A percentile compares a stretch with the other conserved stretches of the same genome.
Evolutionary conservation across 2,797 vertebrate species (phyloP).

Genomic region (Lepus townsendii): DNA sequence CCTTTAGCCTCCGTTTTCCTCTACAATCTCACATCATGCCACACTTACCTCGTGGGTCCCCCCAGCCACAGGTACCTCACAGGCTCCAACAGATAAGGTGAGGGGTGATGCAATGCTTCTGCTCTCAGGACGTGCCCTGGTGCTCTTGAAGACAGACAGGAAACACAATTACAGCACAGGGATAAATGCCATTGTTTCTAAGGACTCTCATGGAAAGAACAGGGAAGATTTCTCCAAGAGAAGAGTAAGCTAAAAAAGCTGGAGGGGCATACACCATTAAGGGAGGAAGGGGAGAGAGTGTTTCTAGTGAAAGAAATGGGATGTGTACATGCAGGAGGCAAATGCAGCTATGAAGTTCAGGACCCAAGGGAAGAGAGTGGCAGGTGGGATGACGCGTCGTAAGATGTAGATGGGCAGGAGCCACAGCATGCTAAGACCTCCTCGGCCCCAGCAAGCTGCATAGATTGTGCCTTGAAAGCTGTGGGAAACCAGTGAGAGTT

Average conservation of each 20-base stretch:
- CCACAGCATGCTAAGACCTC: background rate
- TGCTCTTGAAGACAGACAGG: background rate
- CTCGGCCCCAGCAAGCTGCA: background rate
- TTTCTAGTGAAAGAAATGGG: background rate
- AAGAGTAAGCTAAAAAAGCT: background rate
- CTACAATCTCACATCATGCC: background rate
- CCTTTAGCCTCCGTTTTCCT: background rate
- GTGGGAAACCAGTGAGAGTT: background rate
- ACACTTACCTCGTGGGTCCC: background rate
- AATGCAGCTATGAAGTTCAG: background rate
- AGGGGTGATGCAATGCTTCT: background rate
- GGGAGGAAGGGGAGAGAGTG: background rate
- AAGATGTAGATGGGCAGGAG: background rate
- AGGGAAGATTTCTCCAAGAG: background rate
- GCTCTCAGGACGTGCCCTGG: rapidly evolving
- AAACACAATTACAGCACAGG: rapidly evolving
- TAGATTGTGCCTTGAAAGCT: background rate
- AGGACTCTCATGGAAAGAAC: background rate
- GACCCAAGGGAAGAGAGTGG: background rate
- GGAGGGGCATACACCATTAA: too few species aligned
- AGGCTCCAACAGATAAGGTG: background rate
- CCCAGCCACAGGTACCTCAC: too few species aligned
- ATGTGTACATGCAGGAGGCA: background rate
- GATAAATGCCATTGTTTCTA: background rate
- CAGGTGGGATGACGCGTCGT: background rate